Conservation (phyloP, 1,140 invertebrate species). For the Atta colombica region DNA sequence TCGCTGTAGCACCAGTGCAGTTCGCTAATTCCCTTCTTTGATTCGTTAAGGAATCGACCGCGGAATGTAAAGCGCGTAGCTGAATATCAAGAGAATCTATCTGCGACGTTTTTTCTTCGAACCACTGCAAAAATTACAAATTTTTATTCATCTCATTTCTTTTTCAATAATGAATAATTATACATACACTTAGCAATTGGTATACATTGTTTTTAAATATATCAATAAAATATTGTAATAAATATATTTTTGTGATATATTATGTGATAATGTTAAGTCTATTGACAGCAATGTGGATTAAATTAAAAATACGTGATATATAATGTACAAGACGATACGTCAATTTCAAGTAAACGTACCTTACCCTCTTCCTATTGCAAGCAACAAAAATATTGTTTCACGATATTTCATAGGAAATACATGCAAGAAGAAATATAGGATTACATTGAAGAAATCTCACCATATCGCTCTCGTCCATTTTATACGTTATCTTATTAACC, state of each 20-base stretch:
- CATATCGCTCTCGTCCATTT: constrained; percentile 99
- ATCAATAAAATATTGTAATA: background rate
- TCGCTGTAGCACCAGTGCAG: constrained; percentile 93
- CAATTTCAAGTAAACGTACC: constrained; percentile 76
- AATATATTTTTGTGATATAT: background rate
- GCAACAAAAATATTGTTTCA: constrained; percentile 80
- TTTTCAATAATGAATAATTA: background rate
- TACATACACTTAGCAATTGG: background rate
- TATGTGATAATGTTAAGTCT: background rate
- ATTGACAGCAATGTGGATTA: background rate
- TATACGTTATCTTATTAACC: constrained; percentile 99
- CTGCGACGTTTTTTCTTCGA: constrained; percentile 97
- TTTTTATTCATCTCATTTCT: background rate
- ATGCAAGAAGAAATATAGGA: constrained; percentile 68
- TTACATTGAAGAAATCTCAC: constrained; percentile 87
- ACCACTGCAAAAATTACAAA: constrained; percentile 92
- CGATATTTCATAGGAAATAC: constrained; percentile 74
- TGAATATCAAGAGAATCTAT: constrained; percentile 97
- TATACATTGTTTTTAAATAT: constrained; percentile 6
- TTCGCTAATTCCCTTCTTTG: constrained; percentile 95
- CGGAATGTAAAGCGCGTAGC: constrained; percentile 94
- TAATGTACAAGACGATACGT: constrained; percentile 18
- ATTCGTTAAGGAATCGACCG: constrained; percentile 95
- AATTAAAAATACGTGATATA: constrained; percentile 11
- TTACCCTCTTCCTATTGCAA: constrained; percentile 81